Evolutionary conservation across 2,113 vertebrate species (phyloP).

Genomic region (Lonchura striata): DNA sequence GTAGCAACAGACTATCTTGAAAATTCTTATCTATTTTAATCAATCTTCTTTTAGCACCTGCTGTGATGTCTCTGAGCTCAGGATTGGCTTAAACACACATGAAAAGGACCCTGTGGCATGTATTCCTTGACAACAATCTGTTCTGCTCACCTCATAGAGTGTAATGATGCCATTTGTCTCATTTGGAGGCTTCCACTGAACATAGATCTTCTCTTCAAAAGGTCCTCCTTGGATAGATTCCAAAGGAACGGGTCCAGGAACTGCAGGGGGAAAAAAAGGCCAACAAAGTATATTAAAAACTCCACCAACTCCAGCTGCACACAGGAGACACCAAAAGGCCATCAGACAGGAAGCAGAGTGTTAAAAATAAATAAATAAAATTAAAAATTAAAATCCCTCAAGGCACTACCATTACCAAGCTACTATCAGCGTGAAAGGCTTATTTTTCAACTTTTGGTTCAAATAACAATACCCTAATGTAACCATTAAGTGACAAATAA

Average conservation of each 20-base stretch:
- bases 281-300: background rate
- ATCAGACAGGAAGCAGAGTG: background rate
- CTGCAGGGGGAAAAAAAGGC: slow-evolving; percentile 45
- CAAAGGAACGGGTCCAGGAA: slow-evolving; percentile 89
- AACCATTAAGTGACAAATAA: background rate
- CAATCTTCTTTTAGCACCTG: slow-evolving; percentile 4
- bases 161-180: slow-evolving; percentile 98
- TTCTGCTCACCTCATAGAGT: slow-evolving; percentile 88
- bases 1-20: background rate
- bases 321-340: background rate
- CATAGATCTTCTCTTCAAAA: slow-evolving; percentile 97
- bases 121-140: slow-evolving; percentile 24
- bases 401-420: background rate
- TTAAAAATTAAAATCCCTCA: background rate
- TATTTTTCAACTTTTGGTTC: background rate
- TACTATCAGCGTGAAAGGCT: background rate
- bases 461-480: background rate
- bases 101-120: background rate
- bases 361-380: background rate
- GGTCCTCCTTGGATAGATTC: slow-evolving; percentile 95
- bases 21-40: slow-evolving; percentile 25
- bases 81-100: background rate
- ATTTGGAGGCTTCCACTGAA: slow-evolving; percentile 97
- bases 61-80: slow-evolving; percentile 16
- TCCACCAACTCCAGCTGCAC: background rate